These are phyloP conservation scores for Bombus superbus DNA, from an alignment of 1,140 invertebrate species.

Conservation along the genomic window DNA sequence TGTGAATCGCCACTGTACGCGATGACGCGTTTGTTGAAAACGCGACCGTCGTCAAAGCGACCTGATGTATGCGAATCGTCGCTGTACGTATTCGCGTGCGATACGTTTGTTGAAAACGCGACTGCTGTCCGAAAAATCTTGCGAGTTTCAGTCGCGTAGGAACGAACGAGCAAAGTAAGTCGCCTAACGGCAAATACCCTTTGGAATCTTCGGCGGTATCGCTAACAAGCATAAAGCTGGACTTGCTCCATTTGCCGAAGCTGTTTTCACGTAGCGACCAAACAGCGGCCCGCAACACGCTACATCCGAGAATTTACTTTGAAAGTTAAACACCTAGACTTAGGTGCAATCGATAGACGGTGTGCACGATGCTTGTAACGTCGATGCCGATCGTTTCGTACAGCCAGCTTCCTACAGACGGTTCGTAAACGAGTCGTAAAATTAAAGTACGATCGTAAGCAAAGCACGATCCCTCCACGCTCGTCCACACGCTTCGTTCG, in stretches of 20 bases:
- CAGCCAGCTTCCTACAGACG: background rate
- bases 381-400: constrained; percentile 1
- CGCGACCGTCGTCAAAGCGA: no score
- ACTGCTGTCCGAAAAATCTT: background rate
- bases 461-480: no score
- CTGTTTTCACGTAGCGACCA: background rate
- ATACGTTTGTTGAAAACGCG: background rate
- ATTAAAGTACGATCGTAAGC: background rate
- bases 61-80: no score
- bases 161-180: constrained; percentile 19
- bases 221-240: constrained; percentile 35
- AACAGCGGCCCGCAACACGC: background rate
- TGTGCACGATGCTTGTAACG: background rate
- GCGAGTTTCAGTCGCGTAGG: no score
- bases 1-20: no score
- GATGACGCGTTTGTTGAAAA: no score
- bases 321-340: constrained; percentile 23
- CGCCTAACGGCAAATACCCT: constrained; percentile 4
- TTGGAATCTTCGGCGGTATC: background rate
- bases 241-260: constrained; percentile 13
- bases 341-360: constrained; percentile 19
- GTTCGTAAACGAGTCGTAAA: constrained; percentile 36
- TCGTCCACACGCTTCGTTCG: background rate
- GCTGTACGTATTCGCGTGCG: no score
- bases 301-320: constrained; percentile 18